These are phyloP conservation scores for Andrena flavipes DNA, from an alignment of 2,888 invertebrate species.

Conservation along the genomic window DNA sequence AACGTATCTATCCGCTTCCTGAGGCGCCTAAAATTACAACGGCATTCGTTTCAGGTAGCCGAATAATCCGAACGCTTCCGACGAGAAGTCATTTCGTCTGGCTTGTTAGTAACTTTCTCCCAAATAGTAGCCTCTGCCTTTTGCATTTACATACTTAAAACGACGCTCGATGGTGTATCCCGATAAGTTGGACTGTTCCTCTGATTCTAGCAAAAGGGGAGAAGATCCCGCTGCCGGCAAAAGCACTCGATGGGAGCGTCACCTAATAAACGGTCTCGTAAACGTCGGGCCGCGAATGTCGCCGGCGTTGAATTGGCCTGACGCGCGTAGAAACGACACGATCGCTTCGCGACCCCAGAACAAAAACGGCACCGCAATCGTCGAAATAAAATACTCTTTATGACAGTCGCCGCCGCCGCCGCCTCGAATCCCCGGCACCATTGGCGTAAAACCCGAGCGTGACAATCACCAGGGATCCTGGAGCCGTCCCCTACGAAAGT, in stretches of 20 bases:
- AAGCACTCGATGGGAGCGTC: slow-evolving; percentile 63
- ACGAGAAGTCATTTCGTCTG: not conserved
- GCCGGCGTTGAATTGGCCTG: slow-evolving; percentile 68
- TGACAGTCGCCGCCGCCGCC: slow-evolving; percentile 36
- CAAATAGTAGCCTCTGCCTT: no score
- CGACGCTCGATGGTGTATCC: slow-evolving; percentile 6
- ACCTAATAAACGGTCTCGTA: slow-evolving; percentile 77
- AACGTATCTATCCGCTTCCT: no score
- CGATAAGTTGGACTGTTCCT: slow-evolving; percentile 14
- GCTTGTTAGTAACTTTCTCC: not conserved
- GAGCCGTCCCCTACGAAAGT: not conserved
- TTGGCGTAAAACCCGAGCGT: slow-evolving; percentile 54
- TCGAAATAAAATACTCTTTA: slow-evolving; percentile 58
- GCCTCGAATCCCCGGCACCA: slow-evolving; percentile 34
- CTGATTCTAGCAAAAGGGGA: slow-evolving; percentile 12
- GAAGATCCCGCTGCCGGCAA: slow-evolving; percentile 41
- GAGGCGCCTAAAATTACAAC: no score
- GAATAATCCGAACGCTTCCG: not conserved
- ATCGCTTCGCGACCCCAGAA: slow-evolving; percentile 54
- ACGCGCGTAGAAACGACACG: slow-evolving; percentile 63
- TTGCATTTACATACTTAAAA: not conserved
- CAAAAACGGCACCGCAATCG: slow-evolving; percentile 62
- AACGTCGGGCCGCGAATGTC: slow-evolving; percentile 77
- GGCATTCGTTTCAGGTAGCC: no score
- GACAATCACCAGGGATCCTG: slow-evolving; percentile 40